Percentiles rank a stretch among this genome's conserved stretches.
Conservation (phyloP, 2,888 invertebrate species). For the Thalpophila matura region DNA sequence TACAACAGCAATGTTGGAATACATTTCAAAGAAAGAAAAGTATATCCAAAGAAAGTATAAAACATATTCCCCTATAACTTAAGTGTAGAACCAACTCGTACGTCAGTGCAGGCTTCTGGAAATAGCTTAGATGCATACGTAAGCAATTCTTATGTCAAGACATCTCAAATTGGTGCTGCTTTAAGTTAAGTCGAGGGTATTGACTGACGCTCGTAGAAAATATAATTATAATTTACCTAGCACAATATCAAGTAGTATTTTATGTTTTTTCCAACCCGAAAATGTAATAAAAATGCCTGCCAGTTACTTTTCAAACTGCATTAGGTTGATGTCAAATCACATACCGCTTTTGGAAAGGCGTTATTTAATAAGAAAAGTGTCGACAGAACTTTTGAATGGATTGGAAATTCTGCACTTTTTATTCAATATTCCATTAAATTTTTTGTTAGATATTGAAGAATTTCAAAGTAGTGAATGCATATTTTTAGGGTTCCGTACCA, state of each 20-base stretch:
- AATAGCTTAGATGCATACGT: constrained; percentile 16
- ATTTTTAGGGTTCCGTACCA: not conserved
- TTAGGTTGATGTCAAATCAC: not conserved
- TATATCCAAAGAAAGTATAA: not conserved
- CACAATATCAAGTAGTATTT: not conserved
- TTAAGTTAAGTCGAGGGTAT: not conserved
- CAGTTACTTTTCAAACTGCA: too few relatives aligned
- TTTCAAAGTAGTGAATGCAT: constrained; percentile 1
- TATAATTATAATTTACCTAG: not conserved
- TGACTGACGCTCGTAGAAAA: not conserved
- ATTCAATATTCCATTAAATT: not conserved
- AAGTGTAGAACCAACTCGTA: not conserved
- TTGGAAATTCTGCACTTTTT: not conserved
- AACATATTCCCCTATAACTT: not conserved
- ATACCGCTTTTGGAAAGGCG: not conserved
- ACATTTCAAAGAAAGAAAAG: not conserved
- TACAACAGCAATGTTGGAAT: too few relatives aligned
- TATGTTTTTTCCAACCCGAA: not conserved
- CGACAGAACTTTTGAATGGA: not conserved
- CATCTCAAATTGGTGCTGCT: not conserved
- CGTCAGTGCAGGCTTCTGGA: not conserved
- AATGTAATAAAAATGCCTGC: not conserved
- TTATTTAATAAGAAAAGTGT: constrained; percentile 9
- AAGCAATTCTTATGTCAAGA: not conserved
- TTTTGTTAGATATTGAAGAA: too few relatives aligned